phyloP scores from a whole-genome alignment of 2,888 invertebrate species.

The Trichogramma dendrolimi region DNA sequence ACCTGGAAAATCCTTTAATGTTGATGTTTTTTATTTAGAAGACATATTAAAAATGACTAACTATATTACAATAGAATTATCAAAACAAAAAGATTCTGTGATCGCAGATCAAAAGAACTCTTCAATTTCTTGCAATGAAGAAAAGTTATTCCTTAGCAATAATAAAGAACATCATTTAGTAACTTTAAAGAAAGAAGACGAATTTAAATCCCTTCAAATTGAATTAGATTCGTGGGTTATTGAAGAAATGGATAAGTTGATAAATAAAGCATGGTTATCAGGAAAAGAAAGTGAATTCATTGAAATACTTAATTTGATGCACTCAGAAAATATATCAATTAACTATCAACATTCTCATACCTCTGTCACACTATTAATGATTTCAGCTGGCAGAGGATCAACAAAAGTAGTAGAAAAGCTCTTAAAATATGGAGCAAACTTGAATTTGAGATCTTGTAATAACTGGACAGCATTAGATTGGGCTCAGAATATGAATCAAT shows the following conservation, averaged over 20 bases:
- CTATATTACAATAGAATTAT: constrained; percentile 54
- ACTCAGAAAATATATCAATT: constrained; percentile 74
- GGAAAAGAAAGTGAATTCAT: constrained; percentile 66
- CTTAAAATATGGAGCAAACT: constrained; percentile 64
- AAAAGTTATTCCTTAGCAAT: constrained; percentile 7
- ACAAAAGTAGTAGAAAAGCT: constrained; percentile 66
- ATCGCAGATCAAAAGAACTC: constrained; percentile 42
- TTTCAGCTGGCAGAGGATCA: constrained; percentile 70
- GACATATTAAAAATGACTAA: constrained; percentile 66
- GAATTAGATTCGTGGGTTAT: constrained; percentile 55
- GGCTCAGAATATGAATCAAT: constrained; percentile 62
- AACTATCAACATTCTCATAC: constrained; percentile 66
- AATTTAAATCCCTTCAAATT: constrained; percentile 51
- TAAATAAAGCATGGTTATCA: constrained; percentile 60
- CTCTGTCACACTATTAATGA: constrained; percentile 71
- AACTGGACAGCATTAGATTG: constrained; percentile 71
- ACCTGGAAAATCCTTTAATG: constrained; percentile 71
- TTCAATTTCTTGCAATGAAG: not conserved
- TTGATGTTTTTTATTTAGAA: constrained; percentile 74
- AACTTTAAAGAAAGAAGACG: constrained; percentile 43
- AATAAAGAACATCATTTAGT: constrained; percentile 35
- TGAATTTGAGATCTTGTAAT: constrained; percentile 59
- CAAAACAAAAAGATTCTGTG: constrained; percentile 48
- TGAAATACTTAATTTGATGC: constrained; percentile 72
- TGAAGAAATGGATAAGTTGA: constrained; percentile 66